Conservation (phyloP, 2,113 vertebrate genomes). For the Dasypus novemcinctus region DNA sequence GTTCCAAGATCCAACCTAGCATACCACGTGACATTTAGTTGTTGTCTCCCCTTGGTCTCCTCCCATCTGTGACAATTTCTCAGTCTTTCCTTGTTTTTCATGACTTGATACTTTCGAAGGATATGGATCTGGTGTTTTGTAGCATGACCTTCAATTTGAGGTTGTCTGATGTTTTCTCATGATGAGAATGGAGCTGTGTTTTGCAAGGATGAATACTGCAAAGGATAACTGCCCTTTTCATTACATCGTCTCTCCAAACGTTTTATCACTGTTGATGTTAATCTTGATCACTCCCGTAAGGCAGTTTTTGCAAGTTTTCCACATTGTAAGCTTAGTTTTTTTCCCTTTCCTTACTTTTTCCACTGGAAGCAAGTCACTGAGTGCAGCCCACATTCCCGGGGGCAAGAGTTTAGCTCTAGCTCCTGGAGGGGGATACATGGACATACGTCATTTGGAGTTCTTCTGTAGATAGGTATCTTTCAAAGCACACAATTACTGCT, state of each 20-base stretch:
- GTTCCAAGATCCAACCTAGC: background rate
- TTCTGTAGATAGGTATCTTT: background rate
- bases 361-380: background rate
- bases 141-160: background rate
- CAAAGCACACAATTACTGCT: background rate
- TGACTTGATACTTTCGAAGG: background rate
- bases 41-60: background rate
- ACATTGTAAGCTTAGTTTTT: background rate
- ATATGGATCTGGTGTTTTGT: background rate
- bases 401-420: background rate
- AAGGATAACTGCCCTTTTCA: background rate
- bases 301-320: background rate
- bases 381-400: background rate
- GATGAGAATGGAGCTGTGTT: background rate
- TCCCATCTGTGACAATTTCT: background rate
- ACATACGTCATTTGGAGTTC: background rate
- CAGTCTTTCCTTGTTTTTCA: background rate
- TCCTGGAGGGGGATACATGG: background rate
- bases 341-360: background rate
- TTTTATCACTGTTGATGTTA: background rate
- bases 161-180: background rate
- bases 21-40: background rate
- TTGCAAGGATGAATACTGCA: background rate
- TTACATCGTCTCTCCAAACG: background rate
- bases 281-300: background rate